phyloP scores from a whole-genome alignment of 2,888 invertebrate genomes.

The Zaprionus bogoriensis region DNA sequence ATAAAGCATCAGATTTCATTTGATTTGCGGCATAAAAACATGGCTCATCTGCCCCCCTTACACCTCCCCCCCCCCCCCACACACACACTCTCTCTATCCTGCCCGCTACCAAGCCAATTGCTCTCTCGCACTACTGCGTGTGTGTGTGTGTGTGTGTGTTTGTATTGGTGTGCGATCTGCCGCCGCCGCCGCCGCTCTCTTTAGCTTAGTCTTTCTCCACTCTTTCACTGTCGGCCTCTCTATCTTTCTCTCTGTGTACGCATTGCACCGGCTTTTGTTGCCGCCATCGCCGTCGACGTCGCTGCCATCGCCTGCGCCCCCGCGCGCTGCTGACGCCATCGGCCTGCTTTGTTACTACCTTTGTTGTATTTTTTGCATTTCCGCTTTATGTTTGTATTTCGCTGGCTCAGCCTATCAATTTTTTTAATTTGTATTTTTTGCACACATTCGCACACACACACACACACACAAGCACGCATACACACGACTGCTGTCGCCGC shows the following conservation, averaged over 20 bases:
- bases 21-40: conserved; percentile 51
- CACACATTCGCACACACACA: conserved; percentile 22
- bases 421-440: conserved; percentile 49
- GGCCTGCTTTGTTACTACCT: conserved; percentile 58
- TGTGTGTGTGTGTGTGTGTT: not conserved
- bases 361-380: conserved; percentile 71
- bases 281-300: conserved; percentile 39
- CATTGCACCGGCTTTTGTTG: conserved; percentile 74
- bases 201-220: conserved; percentile 4
- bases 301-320: conserved; percentile 21
- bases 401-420: conserved; percentile 56
- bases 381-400: conserved; percentile 65
- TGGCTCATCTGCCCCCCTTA: conserved; percentile 16
- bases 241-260: conserved; percentile 32
- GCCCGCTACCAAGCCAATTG: too few species aligned
- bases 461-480: conserved; percentile 28
- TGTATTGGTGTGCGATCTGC: conserved; percentile 8
- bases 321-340: conserved; percentile 48
- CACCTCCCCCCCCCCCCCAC: too few species aligned
- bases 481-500: conserved; percentile 24
- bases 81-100: conserved; percentile 1
- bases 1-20: conserved; percentile 68
- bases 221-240: conserved; percentile 3
- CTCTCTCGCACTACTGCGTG: conserved; percentile 2
- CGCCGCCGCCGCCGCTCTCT: not conserved